Evolutionary conservation across 2,113 vertebrate species (phyloP), one percentile per base, ranked within the genome.

Genomic region (Psephotus haematonotus): DNA sequence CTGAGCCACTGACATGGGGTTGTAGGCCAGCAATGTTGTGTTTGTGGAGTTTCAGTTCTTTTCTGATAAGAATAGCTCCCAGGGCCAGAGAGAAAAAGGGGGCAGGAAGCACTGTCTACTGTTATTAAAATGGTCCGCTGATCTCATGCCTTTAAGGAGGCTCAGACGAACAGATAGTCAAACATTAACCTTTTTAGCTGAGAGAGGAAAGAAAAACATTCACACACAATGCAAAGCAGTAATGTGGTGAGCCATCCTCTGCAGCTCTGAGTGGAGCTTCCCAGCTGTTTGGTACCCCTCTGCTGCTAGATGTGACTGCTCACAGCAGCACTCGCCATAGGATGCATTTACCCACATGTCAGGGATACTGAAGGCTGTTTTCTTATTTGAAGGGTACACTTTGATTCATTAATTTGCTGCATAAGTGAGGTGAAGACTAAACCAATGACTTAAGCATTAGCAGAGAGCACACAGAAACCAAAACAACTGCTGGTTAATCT

Each of bases 101-200:
- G 55, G 75, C 67, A 90, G 81, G 86, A 92, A 96, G 62, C 69
- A 15, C 57, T 96, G 96, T 84, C 94, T 86, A 7, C 65, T 79
- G 74, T 60, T 89, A 82, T 95, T 96, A 95, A 93, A 95, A 95
- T 85, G 95, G 81, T 96, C 89, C 81, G 44, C 77, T 97, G 95
- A 91, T 63, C 89, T 95, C 89, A 69, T 92, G 94, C 93, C 86
- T 95, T 78, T 87, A 82, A 95, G 95, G 89, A 91, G 83, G 33
- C 52, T 86, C 11, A 14, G 72, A 17, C 0, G 15, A 93, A 95
- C 44, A 91, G 84, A 78, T 7, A 95, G 94, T 78, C 86, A 88
- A 79, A 83, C 27, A 75, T 92, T 93, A 96, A 95, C 60, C 69
- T 95, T 93, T 89, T 79, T 37, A 52, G 69, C 77, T 84, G 35